Conservation (phyloP, 2,113 vertebrate species). For the Leptodactylus fuscus region DNA sequence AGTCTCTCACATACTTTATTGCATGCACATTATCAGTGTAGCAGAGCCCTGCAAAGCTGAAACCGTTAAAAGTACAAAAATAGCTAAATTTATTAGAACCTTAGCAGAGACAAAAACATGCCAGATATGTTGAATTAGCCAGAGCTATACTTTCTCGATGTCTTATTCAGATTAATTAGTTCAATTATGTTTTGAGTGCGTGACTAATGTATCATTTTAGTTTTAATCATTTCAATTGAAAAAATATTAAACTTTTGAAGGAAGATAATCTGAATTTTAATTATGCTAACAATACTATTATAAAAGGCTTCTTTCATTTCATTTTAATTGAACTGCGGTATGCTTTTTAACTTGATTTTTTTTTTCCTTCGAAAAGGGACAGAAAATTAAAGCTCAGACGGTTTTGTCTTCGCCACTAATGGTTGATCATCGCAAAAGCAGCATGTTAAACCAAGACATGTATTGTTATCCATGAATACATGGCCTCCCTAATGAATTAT, state of each 20-base stretch:
- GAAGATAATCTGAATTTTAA: slow-evolving; percentile 62
- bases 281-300: slow-evolving; percentile 61
- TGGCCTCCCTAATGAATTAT: not conserved
- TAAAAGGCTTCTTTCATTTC: slow-evolving; percentile 61
- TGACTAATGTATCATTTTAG: slow-evolving; percentile 62
- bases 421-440: not conserved
- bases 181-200: slow-evolving; percentile 61
- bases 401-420: slow-evolving; percentile 22
- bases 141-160: slow-evolving; percentile 55
- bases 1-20: not conserved
- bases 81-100: slow-evolving; percentile 40
- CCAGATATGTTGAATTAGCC: slow-evolving; percentile 56
- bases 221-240: slow-evolving; percentile 62
- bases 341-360: slow-evolving; percentile 57
- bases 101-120: slow-evolving; percentile 38
- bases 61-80: slow-evolving; percentile 43
- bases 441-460: not conserved
- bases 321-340: slow-evolving; percentile 60
- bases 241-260: slow-evolving; percentile 62
- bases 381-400: slow-evolving; percentile 27
- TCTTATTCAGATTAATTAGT: slow-evolving; percentile 62
- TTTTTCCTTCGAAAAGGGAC: slow-evolving; percentile 25
- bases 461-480: slow-evolving; percentile 20
- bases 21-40: not conserved
- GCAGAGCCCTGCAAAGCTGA: not conserved